Conservation (phyloP, 2,888 invertebrate genomes). For the Venustoraphidia nigricollis region DNA sequence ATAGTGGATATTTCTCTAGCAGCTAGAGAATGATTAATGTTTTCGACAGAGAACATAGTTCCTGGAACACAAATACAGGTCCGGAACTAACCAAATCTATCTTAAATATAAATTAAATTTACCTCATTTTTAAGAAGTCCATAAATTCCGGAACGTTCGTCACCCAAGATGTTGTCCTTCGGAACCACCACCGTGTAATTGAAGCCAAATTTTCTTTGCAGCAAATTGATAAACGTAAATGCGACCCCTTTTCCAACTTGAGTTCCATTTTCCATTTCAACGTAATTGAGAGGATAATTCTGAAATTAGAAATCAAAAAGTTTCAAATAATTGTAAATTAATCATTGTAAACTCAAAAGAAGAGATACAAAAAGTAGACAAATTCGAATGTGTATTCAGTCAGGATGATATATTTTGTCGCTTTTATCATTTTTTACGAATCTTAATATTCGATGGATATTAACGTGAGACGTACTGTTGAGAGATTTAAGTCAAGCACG, state of each 20-base stretch:
- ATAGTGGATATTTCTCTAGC: too few relatives aligned
- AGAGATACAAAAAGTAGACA: too few relatives aligned
- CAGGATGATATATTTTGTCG: too few relatives aligned
- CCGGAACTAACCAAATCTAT: neutral
- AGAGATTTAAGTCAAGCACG: too few relatives aligned
- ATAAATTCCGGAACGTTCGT: slow-evolving; percentile 41
- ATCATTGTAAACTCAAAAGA: too few relatives aligned
- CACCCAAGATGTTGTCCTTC: slow-evolving; percentile 41
- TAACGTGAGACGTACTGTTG: too few relatives aligned
- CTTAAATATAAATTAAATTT: slow-evolving; percentile 13
- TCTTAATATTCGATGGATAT: too few relatives aligned
- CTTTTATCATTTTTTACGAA: too few relatives aligned
- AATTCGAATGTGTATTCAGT: too few relatives aligned
- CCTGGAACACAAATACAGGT: too few relatives aligned
- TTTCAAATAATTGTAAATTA: slow-evolving; percentile 6
- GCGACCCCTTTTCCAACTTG: slow-evolving; percentile 51
- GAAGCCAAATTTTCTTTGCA: slow-evolving; percentile 54
- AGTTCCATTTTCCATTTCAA: slow-evolving; percentile 34
- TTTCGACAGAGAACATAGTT: too few relatives aligned
- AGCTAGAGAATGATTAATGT: too few relatives aligned
- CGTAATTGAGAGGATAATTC: slow-evolving; percentile 49
- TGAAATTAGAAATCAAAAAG: slow-evolving; percentile 18
- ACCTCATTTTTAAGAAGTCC: slow-evolving; percentile 44
- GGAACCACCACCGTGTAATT: slow-evolving; percentile 55
- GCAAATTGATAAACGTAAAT: slow-evolving; percentile 51